Evolutionary conservation across 92 coral and sea anemone genomes (phyloP).

Genomic region (Pocillopora meandrina): DNA sequence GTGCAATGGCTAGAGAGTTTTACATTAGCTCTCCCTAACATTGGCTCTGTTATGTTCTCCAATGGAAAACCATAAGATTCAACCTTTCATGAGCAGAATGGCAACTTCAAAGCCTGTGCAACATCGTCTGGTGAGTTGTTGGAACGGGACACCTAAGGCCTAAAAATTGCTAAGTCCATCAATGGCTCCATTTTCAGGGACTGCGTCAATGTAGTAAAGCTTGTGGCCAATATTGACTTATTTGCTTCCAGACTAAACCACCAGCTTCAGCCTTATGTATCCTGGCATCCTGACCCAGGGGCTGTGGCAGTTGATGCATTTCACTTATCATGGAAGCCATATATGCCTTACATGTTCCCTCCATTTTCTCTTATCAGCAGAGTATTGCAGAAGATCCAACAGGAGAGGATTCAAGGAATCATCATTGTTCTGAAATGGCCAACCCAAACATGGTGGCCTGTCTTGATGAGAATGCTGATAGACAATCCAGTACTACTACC

Average conservation of each 20-base stretch:
- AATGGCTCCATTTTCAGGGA: background rate
- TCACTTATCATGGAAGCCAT: background rate
- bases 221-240: too few species aligned
- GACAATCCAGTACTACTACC: constrained; percentile 41
- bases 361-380: background rate
- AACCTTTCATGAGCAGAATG: constrained; percentile 56
- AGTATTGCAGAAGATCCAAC: constrained; percentile 28
- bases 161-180: constrained; percentile 53
- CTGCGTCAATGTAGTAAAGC: too few species aligned
- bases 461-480: constrained; percentile 37
- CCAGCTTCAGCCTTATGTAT: too few species aligned
- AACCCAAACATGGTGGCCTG: constrained; percentile 67
- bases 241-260: too few species aligned
- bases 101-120: constrained; percentile 62
- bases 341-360: background rate
- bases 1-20: constrained; percentile 69
- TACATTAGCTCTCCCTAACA: constrained; percentile 38
- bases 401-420: constrained; percentile 42
- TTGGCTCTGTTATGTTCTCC: constrained; percentile 51
- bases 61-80: constrained; percentile 63
- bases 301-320: background rate
- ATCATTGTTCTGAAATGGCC: constrained; percentile 56
- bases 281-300: background rate
- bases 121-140: constrained; percentile 64
- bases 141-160: constrained; percentile 53